phyloP scores from a whole-genome alignment of 1,140 invertebrate genomes.

The Heliothis virescens region DNA sequence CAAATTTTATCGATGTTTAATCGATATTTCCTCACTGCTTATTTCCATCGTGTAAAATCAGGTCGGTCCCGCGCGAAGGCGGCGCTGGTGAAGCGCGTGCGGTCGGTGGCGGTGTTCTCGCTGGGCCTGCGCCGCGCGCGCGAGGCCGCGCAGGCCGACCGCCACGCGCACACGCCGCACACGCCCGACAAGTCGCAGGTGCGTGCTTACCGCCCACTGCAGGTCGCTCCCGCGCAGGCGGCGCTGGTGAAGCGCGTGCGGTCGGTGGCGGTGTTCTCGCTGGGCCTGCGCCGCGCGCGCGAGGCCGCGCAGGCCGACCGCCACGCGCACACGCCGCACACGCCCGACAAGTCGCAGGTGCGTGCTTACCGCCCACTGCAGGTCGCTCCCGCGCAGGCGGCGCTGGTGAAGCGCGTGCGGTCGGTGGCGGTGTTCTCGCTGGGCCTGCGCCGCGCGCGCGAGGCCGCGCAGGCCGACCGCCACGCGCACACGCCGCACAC shows the following conservation, averaged over 20 bases:
- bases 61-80: conserved; percentile 89
- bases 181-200: conserved; percentile 76
- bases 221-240: conserved; percentile 88
- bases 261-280: conserved; percentile 93
- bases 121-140: conserved; percentile 91
- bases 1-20: too few relatives aligned
- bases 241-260: conserved; percentile 92
- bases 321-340: conserved; percentile 60
- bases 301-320: conserved; percentile 87
- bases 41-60: too few relatives aligned
- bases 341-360: conserved; percentile 76
- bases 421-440: conserved; percentile 94
- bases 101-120: conserved; percentile 94
- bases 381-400: conserved; percentile 88
- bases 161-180: conserved; percentile 58
- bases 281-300: conserved; percentile 91
- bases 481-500: conserved; percentile 63
- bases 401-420: conserved; percentile 92
- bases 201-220: too few relatives aligned
- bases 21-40: too few relatives aligned
- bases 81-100: conserved; percentile 91
- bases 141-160: conserved; percentile 87
- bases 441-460: conserved; percentile 91
- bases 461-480: conserved; percentile 86
- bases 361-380: conserved; percentile 55